phyloP scores from a whole-genome alignment of 2,113 vertebrate species.

The Hemibagrus wyckioides region DNA sequence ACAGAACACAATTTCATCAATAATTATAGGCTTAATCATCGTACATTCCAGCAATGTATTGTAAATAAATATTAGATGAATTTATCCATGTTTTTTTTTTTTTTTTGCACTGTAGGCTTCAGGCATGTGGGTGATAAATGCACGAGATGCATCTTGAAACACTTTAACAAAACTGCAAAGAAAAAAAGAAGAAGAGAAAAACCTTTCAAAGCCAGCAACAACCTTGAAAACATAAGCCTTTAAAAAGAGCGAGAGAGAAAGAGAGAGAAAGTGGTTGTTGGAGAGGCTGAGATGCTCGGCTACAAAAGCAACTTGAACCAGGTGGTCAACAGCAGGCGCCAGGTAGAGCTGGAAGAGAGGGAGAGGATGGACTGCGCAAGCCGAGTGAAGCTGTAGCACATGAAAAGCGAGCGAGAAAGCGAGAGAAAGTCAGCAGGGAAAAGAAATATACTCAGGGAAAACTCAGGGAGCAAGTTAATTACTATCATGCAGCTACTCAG shows the following conservation, averaged over 20 bases:
- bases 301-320: constrained; percentile 3
- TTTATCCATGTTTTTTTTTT: not conserved
- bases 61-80: not conserved
- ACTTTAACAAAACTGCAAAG: not conserved
- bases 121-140: not conserved
- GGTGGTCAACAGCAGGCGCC: constrained; percentile 21
- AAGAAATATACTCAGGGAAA: constrained; percentile 21
- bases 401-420: constrained; percentile 5
- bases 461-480: constrained; percentile 2
- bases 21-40: not conserved
- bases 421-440: constrained; percentile 28
- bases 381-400: constrained; percentile 9
- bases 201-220: not conserved
- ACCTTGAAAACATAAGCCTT: not conserved
- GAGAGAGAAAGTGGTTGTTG: not conserved
- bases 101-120: not conserved
- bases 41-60: not conserved
- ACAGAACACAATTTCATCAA: not conserved
- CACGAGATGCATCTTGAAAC: not conserved
- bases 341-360: constrained; percentile 26
- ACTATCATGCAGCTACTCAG: constrained; percentile 21
- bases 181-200: not conserved
- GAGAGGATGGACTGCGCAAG: not conserved
- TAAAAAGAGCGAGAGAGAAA: not conserved
- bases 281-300: not conserved